Evolutionary conservation across 2,113 vertebrate species (phyloP), one percentile per base, ranked within the genome.

Genomic region (Herpailurus yagouaroundi): DNA sequence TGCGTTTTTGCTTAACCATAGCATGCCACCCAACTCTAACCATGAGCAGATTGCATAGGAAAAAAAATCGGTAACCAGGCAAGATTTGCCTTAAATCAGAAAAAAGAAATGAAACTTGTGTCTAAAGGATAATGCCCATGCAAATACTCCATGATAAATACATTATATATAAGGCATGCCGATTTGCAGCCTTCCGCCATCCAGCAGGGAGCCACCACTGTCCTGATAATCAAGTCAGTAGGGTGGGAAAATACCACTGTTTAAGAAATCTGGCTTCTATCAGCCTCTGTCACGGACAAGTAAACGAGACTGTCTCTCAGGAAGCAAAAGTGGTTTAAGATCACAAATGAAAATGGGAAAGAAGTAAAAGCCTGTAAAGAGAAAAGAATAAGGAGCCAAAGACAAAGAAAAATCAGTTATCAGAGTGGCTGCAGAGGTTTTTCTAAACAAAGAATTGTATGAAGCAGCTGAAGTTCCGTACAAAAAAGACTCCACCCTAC

Each of bases 401-500:
- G 23, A 93, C 36, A 94, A 91, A 96, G 95, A 69, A 94, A 94
- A 97, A 57, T 69, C 87, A 57, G 68, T 69, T 91, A 79, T 69
- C 52, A 64, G 10, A 45, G 85, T 66, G 86, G 89, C 79, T 50
- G 29, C 89, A 74, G 95, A 94, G 96, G 73, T 89, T 96, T 98
- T 94, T 95, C 94, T 91, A 97, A 98, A 98, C 98, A 99, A 99
- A 99, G 98, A 97, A 95, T 95, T 95, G 31, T 93, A 97, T 96
- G 96, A 98, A 95, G 98, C 98, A 91, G 98, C 97, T 92, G 95
- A 82, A 97, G 93, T 27, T 95, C 93, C 5, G 80, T 7, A 52
- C 96, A 64, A 92, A 97, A 93, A 97, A 48, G 98, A 96, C 99
- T 98, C 98, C 99, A 98, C 99, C 99, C 99, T 98, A 95, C 63